phyloP scores from a whole-genome alignment of 1,140 invertebrate species.

The Cyclina sinensis region DNA sequence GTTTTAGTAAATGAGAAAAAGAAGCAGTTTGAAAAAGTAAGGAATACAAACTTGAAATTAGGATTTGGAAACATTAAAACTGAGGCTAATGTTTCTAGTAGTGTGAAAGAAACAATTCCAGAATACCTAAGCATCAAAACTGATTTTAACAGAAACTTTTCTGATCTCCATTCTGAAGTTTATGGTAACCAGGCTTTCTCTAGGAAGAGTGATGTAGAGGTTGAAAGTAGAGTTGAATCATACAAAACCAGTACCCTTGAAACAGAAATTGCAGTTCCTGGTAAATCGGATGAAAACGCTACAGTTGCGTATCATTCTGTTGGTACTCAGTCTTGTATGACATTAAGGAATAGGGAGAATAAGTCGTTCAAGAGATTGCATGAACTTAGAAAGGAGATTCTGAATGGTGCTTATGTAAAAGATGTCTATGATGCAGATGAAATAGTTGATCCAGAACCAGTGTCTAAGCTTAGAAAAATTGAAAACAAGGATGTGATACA shows the following conservation, averaged over 20 bases:
- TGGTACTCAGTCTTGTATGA: slow-evolving; percentile 46
- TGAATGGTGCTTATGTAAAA: slow-evolving; percentile 49
- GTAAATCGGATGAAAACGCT: background rate
- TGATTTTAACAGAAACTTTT: slow-evolving; percentile 13
- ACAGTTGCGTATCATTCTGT: background rate
- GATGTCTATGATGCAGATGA: slow-evolving; percentile 49
- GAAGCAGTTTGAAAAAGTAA: background rate
- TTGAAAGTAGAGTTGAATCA: background rate
- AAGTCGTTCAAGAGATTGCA: slow-evolving; percentile 57
- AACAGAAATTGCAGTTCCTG: background rate
- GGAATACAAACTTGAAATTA: background rate
- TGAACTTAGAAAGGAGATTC: slow-evolving; percentile 53
- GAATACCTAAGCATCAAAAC: slow-evolving; percentile 13
- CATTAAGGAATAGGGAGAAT: slow-evolving; percentile 59
- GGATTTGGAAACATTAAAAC: background rate
- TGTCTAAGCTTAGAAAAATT: slow-evolving; percentile 22
- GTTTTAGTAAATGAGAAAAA: slow-evolving; percentile 46
- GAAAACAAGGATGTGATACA: slow-evolving; percentile 60
- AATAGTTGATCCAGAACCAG: slow-evolving; percentile 28
- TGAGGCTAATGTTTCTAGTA: background rate
- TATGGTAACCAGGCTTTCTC: background rate
- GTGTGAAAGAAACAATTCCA: background rate
- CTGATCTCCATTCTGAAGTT: background rate
- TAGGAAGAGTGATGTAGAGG: background rate
- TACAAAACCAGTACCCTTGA: background rate